These are phyloP conservation scores for Nyctereutes procyonoides DNA, from an alignment of 2,113 vertebrate genomes.

Conservation along the genomic window DNA sequence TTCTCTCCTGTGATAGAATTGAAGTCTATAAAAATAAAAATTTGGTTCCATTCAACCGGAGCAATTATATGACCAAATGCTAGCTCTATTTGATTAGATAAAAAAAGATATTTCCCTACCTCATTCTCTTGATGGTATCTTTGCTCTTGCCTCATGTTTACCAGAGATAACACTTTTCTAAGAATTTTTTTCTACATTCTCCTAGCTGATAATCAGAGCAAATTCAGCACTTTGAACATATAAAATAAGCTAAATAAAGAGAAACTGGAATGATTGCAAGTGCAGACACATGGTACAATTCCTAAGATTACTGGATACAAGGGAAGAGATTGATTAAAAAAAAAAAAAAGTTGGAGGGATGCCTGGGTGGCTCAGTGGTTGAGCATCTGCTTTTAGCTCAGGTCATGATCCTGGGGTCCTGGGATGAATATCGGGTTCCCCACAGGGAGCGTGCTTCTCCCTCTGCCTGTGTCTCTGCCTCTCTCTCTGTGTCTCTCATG, in stretches of 20 bases:
- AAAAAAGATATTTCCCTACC: constrained; percentile 64
- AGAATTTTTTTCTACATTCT: background rate
- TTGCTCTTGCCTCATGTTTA: constrained; percentile 66
- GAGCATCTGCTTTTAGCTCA: too few relatives aligned
- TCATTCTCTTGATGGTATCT: background rate
- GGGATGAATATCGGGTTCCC: too few relatives aligned
- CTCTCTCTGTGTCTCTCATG: too few relatives aligned
- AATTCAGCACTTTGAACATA: constrained; percentile 11
- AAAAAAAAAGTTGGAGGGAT: too few relatives aligned
- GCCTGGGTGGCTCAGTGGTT: too few relatives aligned
- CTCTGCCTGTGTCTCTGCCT: too few relatives aligned
- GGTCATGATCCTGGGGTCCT: too few relatives aligned
- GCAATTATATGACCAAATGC: constrained; percentile 59
- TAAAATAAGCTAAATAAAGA: background rate
- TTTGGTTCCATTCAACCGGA: constrained; percentile 49
- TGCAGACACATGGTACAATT: background rate
- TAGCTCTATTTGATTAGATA: constrained; percentile 44
- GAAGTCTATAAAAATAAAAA: constrained; percentile 39
- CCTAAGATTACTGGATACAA: background rate
- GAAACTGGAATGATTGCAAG: background rate
- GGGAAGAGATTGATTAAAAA: background rate
- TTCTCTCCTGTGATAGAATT: constrained; percentile 37
- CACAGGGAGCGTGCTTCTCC: too few relatives aligned
- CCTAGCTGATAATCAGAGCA: constrained; percentile 51
- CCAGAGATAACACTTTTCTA: constrained; percentile 71